phyloP scores from a whole-genome alignment of 1,140 invertebrate genomes.

The Meloidogyne floridensis region DNA sequence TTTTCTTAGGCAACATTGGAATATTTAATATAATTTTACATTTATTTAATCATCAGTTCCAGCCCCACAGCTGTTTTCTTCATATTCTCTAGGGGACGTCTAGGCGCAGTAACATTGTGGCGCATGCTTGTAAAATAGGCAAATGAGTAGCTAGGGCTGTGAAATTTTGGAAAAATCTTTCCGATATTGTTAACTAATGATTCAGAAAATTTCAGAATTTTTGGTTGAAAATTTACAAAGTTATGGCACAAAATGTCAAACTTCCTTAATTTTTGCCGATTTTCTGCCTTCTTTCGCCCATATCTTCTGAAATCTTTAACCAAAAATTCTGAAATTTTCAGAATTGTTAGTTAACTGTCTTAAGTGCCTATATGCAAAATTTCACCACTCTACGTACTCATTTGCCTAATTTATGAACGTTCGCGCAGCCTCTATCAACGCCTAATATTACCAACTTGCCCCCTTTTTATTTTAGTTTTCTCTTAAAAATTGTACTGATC shows the following conservation, averaged over 20 bases:
- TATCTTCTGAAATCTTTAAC: background rate
- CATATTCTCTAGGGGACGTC: background rate
- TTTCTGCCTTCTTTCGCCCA: background rate
- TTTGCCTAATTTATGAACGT: background rate
- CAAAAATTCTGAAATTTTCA: constrained; percentile 2
- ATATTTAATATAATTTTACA: background rate
- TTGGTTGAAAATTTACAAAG: background rate
- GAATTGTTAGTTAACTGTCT: background rate
- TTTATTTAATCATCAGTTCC: background rate
- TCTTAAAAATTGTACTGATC: background rate
- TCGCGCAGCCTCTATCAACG: background rate
- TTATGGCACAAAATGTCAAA: background rate
- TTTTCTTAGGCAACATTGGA: too few relatives aligned
- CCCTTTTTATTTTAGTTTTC: background rate
- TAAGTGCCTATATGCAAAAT: background rate
- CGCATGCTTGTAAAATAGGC: background rate
- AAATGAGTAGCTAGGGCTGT: background rate
- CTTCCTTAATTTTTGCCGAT: background rate
- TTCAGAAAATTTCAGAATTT: background rate
- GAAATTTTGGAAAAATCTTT: background rate
- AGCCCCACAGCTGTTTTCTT: background rate
- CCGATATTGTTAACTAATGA: background rate
- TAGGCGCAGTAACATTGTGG: background rate
- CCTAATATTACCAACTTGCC: background rate
- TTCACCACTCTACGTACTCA: background rate